Evolutionary conservation across 2,797 vertebrate species (phyloP), one percentile per base, ranked within the genome.

Genomic region (Sebastes hubbsi): DNA sequence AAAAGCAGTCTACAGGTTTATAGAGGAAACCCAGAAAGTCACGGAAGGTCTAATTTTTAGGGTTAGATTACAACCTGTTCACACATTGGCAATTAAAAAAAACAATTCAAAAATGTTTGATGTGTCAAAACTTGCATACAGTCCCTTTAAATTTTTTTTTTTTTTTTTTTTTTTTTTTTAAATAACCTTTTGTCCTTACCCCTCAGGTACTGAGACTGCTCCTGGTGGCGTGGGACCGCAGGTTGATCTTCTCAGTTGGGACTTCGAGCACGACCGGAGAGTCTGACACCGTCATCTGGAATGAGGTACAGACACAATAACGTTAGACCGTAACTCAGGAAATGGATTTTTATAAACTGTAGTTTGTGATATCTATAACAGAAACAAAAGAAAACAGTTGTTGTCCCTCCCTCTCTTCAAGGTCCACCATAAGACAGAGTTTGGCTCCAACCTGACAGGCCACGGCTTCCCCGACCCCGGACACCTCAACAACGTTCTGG

Each of bases 241-340:
- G 97, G 68, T 92, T 99, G 88, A 97, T 98, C 92, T 99, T 99
- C 6, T 97, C 97, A 18, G 95, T 99, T 0, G 98, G 97, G 1
- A 98, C 97, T 3, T 98, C 97, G 24, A 98, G 96, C 95, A 98
- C 97, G 67, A 98, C 98, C 0, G 97, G 98, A 56, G 97, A 98
- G 95, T 97, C 96, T 0, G 97, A 99, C 88, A 99, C 98, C 0
- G 97, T 98, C 87, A 97, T 98, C 94, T 99, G 98, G 98, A 99
- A 99, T 0, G 97, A 98, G 93, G 97, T 99, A 75, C 95, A 9
- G 9, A 25, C 22, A 5, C 18, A 32, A 1, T 4, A 42, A 64
- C n/a, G 14, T 11, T 2, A 18, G 2, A 38, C 49, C 2, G 0
- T 4, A 16, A 14, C n/a, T 32, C 24, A 56, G 14, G 2, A 38